These are phyloP conservation scores for Drosophila longiperda DNA, from an alignment of 2,888 invertebrate genomes.

Conservation along the genomic window DNA sequence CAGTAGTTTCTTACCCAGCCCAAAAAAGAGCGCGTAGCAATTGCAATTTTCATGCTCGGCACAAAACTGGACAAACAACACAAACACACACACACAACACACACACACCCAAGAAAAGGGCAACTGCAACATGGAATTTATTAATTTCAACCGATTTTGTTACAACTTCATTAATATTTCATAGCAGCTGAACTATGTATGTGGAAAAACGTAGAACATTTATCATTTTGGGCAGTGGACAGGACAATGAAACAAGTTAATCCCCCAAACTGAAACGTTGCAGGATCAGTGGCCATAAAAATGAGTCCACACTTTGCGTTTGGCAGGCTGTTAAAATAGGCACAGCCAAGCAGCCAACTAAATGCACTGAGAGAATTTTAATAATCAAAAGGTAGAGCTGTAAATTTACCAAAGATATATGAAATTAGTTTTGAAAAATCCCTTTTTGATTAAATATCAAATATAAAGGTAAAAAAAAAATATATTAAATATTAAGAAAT, in stretches of 20 bases:
- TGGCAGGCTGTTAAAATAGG: conserved; percentile 14
- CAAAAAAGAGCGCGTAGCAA: conserved; percentile 60
- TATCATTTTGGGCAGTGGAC: conserved; percentile 51
- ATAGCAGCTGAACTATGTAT: conserved; percentile 52
- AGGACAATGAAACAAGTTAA: conserved; percentile 70
- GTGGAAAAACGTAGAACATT: conserved; percentile 44
- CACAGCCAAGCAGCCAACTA: conserved; percentile 1
- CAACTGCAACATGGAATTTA: conserved; percentile 31
- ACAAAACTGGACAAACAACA: conserved; percentile 4
- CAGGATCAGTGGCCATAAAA: conserved; percentile 49
- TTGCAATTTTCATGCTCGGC: conserved; percentile 71
- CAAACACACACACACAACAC: neutral
- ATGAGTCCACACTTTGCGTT: conserved; percentile 11
- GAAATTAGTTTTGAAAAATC: neutral
- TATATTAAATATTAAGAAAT: neutral
- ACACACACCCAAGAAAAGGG: neutral
- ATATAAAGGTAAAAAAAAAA: neutral
- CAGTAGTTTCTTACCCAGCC: conserved; percentile 43
- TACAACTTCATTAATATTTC: conserved; percentile 75
- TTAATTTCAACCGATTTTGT: conserved; percentile 38
- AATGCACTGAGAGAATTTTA: conserved; percentile 16
- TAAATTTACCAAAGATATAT: neutral
- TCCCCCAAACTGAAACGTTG: conserved; percentile 58
- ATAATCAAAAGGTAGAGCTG: neutral
- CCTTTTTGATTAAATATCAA: neutral